phyloP scores from a whole-genome alignment of 2,888 invertebrate species.

The Leuctra nigra region DNA sequence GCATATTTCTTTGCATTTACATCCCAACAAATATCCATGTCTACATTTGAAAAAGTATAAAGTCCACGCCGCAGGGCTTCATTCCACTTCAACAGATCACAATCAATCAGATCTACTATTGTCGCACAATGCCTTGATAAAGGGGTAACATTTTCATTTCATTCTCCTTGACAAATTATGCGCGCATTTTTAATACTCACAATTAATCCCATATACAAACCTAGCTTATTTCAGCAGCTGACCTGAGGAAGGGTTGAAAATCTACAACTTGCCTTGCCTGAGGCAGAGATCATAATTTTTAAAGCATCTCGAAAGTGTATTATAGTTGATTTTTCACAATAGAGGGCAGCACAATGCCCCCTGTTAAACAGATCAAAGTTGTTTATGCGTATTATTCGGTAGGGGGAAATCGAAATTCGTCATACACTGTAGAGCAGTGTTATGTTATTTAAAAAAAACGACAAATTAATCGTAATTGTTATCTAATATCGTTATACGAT shows the following conservation, averaged over 20 bases:
- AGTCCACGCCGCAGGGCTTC: no score
- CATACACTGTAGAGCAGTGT: neutral
- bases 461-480: constrained; percentile 15
- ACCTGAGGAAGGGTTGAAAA: no score
- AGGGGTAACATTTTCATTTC: neutral
- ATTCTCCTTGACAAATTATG: constrained; percentile 14
- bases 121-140: no score
- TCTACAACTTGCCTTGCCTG: neutral
- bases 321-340: neutral
- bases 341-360: neutral
- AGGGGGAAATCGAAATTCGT: constrained; percentile 3
- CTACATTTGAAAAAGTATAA: no score
- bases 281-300: constrained; percentile 11
- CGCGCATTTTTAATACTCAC: neutral
- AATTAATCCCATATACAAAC: constrained; percentile 7
- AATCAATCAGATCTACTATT: no score
- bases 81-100: no score
- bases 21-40: no score
- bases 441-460: neutral
- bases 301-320: neutral
- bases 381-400: neutral
- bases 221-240: constrained; percentile 11
- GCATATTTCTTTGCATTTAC: no score
- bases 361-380: neutral
- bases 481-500: constrained; percentile 12